Evolutionary conservation across 2,113 vertebrate genomes (phyloP), one percentile per base, ranked within the genome.

Genomic region (Actenoides lindsayi): DNA sequence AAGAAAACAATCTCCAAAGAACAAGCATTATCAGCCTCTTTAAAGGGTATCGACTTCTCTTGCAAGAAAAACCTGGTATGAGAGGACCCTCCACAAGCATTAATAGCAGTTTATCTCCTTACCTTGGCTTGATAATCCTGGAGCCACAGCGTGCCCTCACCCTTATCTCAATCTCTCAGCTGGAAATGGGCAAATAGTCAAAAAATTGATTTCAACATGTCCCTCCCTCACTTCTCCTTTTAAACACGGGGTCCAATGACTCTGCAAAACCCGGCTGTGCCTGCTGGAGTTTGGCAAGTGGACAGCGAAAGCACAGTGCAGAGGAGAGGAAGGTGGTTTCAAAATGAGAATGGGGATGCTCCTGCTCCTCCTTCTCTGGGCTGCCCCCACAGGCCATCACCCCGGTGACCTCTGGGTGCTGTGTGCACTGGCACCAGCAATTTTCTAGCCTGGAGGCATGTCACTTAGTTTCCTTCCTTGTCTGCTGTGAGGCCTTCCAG

Each of bases 221-320:
- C 89, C 89, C 86, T 96, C 89, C 86, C 86, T 94, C 91, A 94
- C 87, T 97, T 95, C 96, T 97, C 39, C 90, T 96, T 95, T 97
- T 71, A 50, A 46, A 51, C 70, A 67, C 60, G 3, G n/a, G 67
- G 54, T 56, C 46, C 5, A 16, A 80, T 95, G 91, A 92, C 94
- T 95, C 80, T 75, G 94, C 93, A 96, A 53, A 90, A 84, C 2
- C 54, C 3, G 11, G 56, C 27, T 35, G 75, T 0, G 35, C 63
- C 78, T 83, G 60, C 53, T n/a, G 2, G 35, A 20, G 90, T 6
- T 44, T 63, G 83, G 92, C 87, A 81, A 81, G 53, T 14, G 0
- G 9, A 6, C 7, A 12, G 31, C 2, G 30, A 81, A 60, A 71
- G 69, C 57, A 24, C 11, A 8, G n/a, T 18, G 9, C 4, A 5